Evolutionary conservation across 2,888 invertebrate species (phyloP), one percentile per base, ranked within the genome.

Genomic region (Lasiommata megera): DNA sequence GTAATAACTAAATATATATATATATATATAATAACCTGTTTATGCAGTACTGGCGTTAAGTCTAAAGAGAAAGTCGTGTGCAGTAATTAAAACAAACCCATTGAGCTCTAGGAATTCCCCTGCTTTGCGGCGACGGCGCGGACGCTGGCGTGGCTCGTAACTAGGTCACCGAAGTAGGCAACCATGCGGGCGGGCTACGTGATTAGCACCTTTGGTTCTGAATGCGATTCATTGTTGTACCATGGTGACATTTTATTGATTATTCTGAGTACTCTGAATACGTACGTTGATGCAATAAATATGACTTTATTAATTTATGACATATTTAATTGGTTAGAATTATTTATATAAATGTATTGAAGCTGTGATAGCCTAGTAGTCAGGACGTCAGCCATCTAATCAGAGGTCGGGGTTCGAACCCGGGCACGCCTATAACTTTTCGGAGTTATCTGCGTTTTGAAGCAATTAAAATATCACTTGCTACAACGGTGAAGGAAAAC

Each of bases 61-160:
- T 50, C 43, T 40, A 58, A 57, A 56, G 59, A 60, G 14, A 61
- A 17, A 37, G 46, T 54, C 17, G 56, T 54, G 36, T 46, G 46
- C 48, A 40, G 53, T 67, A 66, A 68, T 67, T 64, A 60, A 56
- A 62, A 61, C 47, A 58, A 63, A 59, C 51, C 46, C 63, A 64
- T 60, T 28, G 51, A 51, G 61, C 61, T 65, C 64, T 61, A 63
- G 67, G 68, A 67, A 66, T 66, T 66, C 64, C 63, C 61, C 61
- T 66, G 64, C 66, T 67, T 68, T 67, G 69, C 65, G 59, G 66
- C 60, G 65, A 60, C 64, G 3, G 23, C 23, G 61, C 58, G 62
- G 61, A 57, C 70, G 70, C 65, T 70, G 70, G 73, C 71, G 67
- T 68, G 65, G 63, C 67, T 70, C 48, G 57, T 61, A 74, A 65